Evolutionary conservation across 2,888 invertebrate species (phyloP), one percentile per base, ranked within the genome.

Genomic region (Neoaliturus tenellus): DNA sequence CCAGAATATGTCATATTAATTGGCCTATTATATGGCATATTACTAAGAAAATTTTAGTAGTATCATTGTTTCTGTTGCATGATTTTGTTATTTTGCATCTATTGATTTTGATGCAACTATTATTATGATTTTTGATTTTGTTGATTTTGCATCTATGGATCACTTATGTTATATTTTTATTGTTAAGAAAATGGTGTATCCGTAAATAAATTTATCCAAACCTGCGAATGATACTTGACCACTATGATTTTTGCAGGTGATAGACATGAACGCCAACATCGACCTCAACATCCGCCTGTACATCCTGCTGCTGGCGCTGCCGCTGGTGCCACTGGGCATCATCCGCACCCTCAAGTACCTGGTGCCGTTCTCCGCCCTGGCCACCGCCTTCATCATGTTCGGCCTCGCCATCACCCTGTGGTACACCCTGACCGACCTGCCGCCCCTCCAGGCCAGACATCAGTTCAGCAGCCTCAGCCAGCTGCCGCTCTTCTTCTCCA

Each of bases 401-500:
- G 96, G 97, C 0, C 95, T 99, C 87, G 92, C 92, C 4, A 95
- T 98, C 86, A 96, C 97, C 0, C 93, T 97, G 88, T 96, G 96
- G 89, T 98, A 96, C 90, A 93, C 98, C 89, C 95, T 98, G 89
- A 92, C 91, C 62, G 93, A 92, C 75, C 89, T 94, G 1, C 92
- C 89, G 87, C 92, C 92, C 85, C 91, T 89, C 88, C 91, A 94
- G n/a, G 92, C 94, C 0, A 90, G 91, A 17, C 91, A 93, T 17
- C 90, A 90, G 0, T 92, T 88, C 78, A 83, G 85, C 0, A 48
- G 85, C 10, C 51, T 86, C 8, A 67, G 55, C 0, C 85, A 87
- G 33, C 92, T 97, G 89, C 99, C 99, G 0, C 91, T 98, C 73
- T 99, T 98, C 91, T 97, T 99, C 90, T 93, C 98, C 81, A 99